These are phyloP conservation scores for Pungitius pungitius DNA, from an alignment of 2,113 vertebrate species.

Conservation along the genomic window DNA sequence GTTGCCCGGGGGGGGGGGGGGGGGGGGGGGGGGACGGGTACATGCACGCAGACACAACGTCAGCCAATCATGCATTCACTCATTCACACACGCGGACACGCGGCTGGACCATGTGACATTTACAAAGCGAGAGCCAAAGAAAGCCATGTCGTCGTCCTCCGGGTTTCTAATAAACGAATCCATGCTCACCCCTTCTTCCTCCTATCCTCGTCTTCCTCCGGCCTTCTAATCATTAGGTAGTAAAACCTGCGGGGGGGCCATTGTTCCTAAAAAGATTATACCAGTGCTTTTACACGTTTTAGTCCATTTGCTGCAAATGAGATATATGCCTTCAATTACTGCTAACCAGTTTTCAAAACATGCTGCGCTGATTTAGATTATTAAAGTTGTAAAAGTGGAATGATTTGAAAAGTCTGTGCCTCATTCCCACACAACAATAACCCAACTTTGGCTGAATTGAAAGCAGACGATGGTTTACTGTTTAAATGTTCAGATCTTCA, in stretches of 20 bases:
- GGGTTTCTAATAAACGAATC: slow-evolving; percentile 62
- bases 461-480: slow-evolving; percentile 50
- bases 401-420: slow-evolving; percentile 53
- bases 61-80: slow-evolving; percentile 40
- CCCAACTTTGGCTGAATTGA: slow-evolving; percentile 37
- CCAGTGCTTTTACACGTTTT: slow-evolving; percentile 30
- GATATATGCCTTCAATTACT: slow-evolving; percentile 35
- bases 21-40: not conserved
- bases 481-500: slow-evolving; percentile 6
- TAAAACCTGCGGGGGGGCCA: slow-evolving; percentile 52
- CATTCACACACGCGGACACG: slow-evolving; percentile 13
- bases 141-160: slow-evolving; percentile 67
- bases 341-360: slow-evolving; percentile 38
- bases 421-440: slow-evolving; percentile 61
- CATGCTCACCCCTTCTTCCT: slow-evolving; percentile 24
- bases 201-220: slow-evolving; percentile 48
- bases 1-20: slow-evolving; percentile 31
- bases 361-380: slow-evolving; percentile 34
- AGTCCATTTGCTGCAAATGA: slow-evolving; percentile 40
- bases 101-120: slow-evolving; percentile 70
- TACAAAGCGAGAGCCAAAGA: slow-evolving; percentile 75
- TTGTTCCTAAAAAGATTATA: slow-evolving; percentile 33
- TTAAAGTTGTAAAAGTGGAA: slow-evolving; percentile 37
- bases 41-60: slow-evolving; percentile 18
- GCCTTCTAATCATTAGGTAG: slow-evolving; percentile 48